These are phyloP conservation scores for Meriones unguiculatus DNA, from an alignment of 2,113 vertebrate species.

Conservation along the genomic window DNA sequence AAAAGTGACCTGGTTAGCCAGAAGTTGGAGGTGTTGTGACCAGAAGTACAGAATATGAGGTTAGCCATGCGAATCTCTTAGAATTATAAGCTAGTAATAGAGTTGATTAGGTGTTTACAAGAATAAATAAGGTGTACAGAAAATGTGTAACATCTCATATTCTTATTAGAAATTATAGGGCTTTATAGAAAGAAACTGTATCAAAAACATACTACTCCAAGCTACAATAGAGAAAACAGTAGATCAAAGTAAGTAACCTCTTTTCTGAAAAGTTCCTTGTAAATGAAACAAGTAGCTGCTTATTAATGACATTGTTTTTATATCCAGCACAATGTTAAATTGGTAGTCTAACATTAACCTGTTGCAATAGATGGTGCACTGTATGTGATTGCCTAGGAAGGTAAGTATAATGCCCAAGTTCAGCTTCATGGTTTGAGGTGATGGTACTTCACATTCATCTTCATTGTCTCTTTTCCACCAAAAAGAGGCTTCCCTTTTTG, in stretches of 20 bases:
- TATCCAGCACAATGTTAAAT: slow-evolving; percentile 38
- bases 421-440: neutral
- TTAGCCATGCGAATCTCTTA: neutral
- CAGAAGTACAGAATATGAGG: neutral
- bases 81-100: slow-evolving; percentile 21
- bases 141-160: slow-evolving; percentile 12
- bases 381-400: neutral
- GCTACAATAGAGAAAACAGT: slow-evolving; percentile 38
- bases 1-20: slow-evolving; percentile 17
- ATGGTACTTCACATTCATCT: neutral
- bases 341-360: neutral
- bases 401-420: neutral
- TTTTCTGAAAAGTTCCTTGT: neutral
- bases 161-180: neutral
- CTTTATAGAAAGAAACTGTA: slow-evolving; percentile 41
- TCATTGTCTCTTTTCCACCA: slow-evolving; percentile 25
- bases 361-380: neutral
- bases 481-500: slow-evolving; percentile 28
- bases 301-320: slow-evolving; percentile 39
- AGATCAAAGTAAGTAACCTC: slow-evolving; percentile 13
- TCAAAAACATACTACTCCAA: neutral
- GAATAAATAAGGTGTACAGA: slow-evolving; percentile 1
- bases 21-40: neutral
- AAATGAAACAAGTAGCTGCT: slow-evolving; percentile 35
- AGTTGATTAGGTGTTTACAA: neutral